Evolutionary conservation across 2,113 vertebrate species (phyloP).

Genomic region (Hippoglossus stenolepis): DNA sequence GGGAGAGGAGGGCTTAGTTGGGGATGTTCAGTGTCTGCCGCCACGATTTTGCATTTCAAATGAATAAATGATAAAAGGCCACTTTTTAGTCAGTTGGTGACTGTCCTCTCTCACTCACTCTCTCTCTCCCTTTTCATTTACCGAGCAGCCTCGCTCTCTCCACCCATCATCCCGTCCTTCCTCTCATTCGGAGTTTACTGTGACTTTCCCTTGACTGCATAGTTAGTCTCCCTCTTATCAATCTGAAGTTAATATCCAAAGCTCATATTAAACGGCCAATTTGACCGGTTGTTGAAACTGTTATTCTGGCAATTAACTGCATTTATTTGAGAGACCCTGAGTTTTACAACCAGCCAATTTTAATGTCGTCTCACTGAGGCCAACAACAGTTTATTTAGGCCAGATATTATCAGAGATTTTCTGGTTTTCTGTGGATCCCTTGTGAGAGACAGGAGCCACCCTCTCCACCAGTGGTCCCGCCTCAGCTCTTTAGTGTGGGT

Average conservation of each 20-base stretch:
- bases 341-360: conserved; percentile 47
- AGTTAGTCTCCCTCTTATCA: conserved; percentile 36
- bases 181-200: conserved; percentile 51
- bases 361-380: conserved; percentile 33
- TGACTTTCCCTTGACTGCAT: conserved; percentile 57
- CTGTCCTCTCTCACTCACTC: conserved; percentile 52
- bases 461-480: conserved; percentile 32
- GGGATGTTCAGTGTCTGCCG: conserved; percentile 66
- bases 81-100: conserved; percentile 71
- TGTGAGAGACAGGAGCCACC: conserved; percentile 24
- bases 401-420: too few species aligned
- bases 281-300: conserved; percentile 56
- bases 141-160: conserved; percentile 29
- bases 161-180: conserved; percentile 16
- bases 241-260: conserved; percentile 54
- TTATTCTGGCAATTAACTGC: conserved; percentile 59
- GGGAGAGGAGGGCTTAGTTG: conserved; percentile 61
- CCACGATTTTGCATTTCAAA: conserved; percentile 79
- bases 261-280: conserved; percentile 54
- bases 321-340: conserved; percentile 41
- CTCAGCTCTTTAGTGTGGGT: conserved; percentile 42
- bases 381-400: conserved; percentile 31
- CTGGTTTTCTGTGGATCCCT: conserved; percentile 25
- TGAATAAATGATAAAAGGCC: conserved; percentile 80
- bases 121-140: conserved; percentile 46